A percentile compares a stretch with the other conserved stretches of the same genome.
phyloP scores from a whole-genome alignment of 2,888 invertebrate genomes.

The Neoaliturus tenellus region DNA sequence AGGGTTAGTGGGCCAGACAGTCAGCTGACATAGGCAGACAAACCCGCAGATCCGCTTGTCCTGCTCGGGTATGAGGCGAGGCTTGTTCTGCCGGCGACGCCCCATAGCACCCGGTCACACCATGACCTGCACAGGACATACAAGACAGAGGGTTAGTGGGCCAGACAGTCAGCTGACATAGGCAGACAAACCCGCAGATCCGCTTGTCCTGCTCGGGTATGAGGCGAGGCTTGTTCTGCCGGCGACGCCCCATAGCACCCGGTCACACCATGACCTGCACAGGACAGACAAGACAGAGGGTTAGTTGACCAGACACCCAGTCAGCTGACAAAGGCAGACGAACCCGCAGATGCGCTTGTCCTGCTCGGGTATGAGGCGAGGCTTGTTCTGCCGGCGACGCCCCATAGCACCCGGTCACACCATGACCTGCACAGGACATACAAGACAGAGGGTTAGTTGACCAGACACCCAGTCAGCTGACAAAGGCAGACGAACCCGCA shows the following conservation, averaged over 20 bases:
- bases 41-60: slow-evolving; percentile 84
- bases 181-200: slow-evolving; percentile 85
- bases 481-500: slow-evolving; percentile 86
- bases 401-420: slow-evolving; percentile 36
- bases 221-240: slow-evolving; percentile 64
- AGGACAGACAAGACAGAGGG: no score
- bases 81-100: slow-evolving; percentile 55
- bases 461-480: slow-evolving; percentile 80
- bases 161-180: slow-evolving; percentile 82
- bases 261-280: no score
- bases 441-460: slow-evolving; percentile 86
- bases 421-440: slow-evolving; percentile 79
- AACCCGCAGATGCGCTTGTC: slow-evolving; percentile 84
- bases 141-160: slow-evolving; percentile 86
- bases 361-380: slow-evolving; percentile 74
- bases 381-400: slow-evolving; percentile 55
- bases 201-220: slow-evolving; percentile 80
- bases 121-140: slow-evolving; percentile 79
- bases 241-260: slow-evolving; percentile 42
- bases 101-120: slow-evolving; percentile 36
- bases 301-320: no score
- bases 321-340: slow-evolving; percentile 84
- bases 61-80: slow-evolving; percentile 74
- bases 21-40: slow-evolving; percentile 84
- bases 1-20: no score